Conservation (phyloP, 2,888 invertebrate species). For the Cepaea hortensis region DNA sequence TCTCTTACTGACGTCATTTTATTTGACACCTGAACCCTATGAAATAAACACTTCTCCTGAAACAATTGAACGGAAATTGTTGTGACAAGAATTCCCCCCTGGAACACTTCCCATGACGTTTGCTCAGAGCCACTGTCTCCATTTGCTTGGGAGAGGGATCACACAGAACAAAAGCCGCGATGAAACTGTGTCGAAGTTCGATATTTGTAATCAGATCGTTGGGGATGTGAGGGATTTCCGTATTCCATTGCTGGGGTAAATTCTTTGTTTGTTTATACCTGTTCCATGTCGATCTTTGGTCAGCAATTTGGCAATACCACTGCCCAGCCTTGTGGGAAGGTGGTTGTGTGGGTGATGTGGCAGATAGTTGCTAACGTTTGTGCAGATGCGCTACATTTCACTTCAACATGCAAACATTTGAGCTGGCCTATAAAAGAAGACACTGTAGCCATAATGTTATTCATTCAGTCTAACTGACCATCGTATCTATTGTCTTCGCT, state of each 20-base stretch:
- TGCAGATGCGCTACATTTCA: neutral
- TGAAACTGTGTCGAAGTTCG: neutral
- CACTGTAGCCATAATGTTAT: neutral
- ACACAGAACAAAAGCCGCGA: neutral
- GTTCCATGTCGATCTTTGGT: neutral
- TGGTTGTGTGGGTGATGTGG: neutral
- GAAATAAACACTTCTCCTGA: too few relatives aligned
- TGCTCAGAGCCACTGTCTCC: neutral
- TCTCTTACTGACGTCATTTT: too few relatives aligned
- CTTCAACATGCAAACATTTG: neutral
- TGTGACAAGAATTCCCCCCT: too few relatives aligned
- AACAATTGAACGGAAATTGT: too few relatives aligned
- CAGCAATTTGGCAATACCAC: neutral
- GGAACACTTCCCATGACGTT: neutral
- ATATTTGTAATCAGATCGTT: neutral
- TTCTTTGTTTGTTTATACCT: conserved; percentile 2
- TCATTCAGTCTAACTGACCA: neutral
- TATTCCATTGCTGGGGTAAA: neutral
- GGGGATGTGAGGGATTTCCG: neutral
- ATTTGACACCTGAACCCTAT: too few relatives aligned
- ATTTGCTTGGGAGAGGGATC: neutral
- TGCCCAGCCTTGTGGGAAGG: conserved; percentile 4
- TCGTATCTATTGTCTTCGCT: neutral
- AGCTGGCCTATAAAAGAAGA: neutral
- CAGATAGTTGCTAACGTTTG: neutral